Evolutionary conservation across 2,888 invertebrate genomes (phyloP), one percentile per base, ranked within the genome.

Genomic region (Patella ulyssiponensis): DNA sequence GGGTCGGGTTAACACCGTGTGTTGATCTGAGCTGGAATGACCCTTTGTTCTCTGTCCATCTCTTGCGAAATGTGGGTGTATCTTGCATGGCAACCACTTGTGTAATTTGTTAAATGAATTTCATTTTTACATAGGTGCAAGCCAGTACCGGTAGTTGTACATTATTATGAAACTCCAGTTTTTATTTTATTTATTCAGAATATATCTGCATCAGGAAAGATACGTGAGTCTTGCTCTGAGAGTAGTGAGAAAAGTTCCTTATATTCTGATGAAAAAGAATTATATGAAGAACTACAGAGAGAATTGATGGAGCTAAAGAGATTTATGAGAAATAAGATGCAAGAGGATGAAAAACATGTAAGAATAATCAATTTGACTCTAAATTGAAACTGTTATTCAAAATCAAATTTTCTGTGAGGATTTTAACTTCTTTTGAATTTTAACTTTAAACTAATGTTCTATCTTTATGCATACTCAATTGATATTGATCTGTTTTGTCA

Each of bases 281-380:
- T 91, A 77, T 90, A 88, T 84, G 90, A 91, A 77, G 90, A 90
- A 75, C 85, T 91, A n/a, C 90, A 90, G 82, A 79, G 83, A 74
- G 90, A 91, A 80, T 83, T 91, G 53, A 83, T 89, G 77, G 87
- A 88, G 20, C 81, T 91, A 71, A 86, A 88, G 74, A 79, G 85
- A 69, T 77, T 75, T 72, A 88, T 88, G 88, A 83, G 86, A 54
- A 78, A 78, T 44, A 87, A 88, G 69, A 87, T 87, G 71, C 83
- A 86, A 17, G 86, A 88, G 44, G 82, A 84, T 11, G 83, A 81
- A 17, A 87, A 84, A 73, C 84, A 84, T 81, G 87, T 89, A 79
- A 58, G 83, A 56, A 27, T 14, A 33, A 33, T 33, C 33, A 33
- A 33, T 4, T 33, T 33, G 5, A 33, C 7, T 17, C n/a, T 64